Evolutionary conservation across 2,888 invertebrate species (phyloP).

Genomic region (Aphodius granarius): DNA sequence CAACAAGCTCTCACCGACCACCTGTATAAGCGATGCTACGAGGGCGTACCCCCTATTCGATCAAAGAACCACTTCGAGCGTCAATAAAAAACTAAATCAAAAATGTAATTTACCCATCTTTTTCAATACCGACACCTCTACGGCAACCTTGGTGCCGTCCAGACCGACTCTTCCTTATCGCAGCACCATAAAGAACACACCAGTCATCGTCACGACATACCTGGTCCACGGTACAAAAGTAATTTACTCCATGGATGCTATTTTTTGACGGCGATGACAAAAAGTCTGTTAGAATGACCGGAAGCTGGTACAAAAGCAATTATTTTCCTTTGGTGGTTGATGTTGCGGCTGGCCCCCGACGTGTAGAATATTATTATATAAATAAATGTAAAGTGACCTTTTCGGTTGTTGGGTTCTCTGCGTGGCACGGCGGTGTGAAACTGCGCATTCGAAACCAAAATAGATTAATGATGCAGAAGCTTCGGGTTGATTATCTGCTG

Average conservation of each 20-base stretch:
- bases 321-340: constrained; percentile 30
- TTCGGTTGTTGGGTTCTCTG: too few species aligned
- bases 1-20: not conserved
- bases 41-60: not conserved
- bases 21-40: not conserved
- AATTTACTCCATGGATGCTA: constrained; percentile 43
- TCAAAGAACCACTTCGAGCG: constrained; percentile 6
- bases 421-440: constrained; percentile 16
- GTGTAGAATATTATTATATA: not conserved
- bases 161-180: not conserved
- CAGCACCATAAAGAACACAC: not conserved
- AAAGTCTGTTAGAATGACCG: constrained; percentile 41
- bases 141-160: constrained; percentile 19
- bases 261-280: constrained; percentile 42
- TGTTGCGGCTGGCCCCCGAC: not conserved
- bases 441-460: not conserved
- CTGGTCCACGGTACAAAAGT: constrained; percentile 34
- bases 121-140: constrained; percentile 38
- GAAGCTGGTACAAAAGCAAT: constrained; percentile 44
- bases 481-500: not conserved
- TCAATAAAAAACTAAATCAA: constrained; percentile 38
- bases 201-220: constrained; percentile 14
- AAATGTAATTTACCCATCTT: constrained; percentile 35
- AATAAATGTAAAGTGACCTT: not conserved
- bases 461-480: constrained; percentile 22